Evolutionary conservation across 2,888 invertebrate species (phyloP).

Genomic region (Ormyrus rosae): DNA sequence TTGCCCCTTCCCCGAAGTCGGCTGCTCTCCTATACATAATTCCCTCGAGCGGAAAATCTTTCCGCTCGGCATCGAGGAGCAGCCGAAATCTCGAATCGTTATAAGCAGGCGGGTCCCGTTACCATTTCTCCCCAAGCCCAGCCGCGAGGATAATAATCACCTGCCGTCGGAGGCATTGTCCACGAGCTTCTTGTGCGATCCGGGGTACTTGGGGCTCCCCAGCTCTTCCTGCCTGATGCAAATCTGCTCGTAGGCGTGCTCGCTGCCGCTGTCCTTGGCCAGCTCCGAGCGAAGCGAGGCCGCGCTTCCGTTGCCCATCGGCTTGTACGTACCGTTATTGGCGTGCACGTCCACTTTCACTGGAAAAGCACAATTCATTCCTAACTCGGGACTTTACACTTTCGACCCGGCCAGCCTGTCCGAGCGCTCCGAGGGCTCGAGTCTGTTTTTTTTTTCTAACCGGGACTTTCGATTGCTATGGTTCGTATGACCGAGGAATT

Average conservation of each 20-base stretch:
- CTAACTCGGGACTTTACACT: too few relatives aligned
- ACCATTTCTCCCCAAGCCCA: too few relatives aligned
- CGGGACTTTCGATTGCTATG: too few relatives aligned
- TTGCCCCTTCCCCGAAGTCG: too few relatives aligned
- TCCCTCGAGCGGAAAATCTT: too few relatives aligned
- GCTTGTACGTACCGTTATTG: conserved; percentile 63
- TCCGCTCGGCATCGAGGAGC: too few relatives aligned
- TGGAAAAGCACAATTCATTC: conserved; percentile 70
- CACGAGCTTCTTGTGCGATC: conserved; percentile 39
- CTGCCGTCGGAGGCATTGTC: conserved; percentile 69
- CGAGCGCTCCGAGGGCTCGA: too few relatives aligned
- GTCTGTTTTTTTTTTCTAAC: too few relatives aligned
- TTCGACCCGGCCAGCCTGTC: too few relatives aligned
- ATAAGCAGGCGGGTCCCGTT: too few relatives aligned
- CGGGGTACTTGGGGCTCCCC: conserved; percentile 21
- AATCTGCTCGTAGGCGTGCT: conserved; percentile 74
- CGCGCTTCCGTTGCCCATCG: conserved; percentile 66
- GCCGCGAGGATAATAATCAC: conserved; percentile 56
- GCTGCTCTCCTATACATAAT: too few relatives aligned
- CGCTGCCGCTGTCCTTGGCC: conserved; percentile 65
- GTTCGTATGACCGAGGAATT: neutral
- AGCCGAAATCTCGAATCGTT: too few relatives aligned
- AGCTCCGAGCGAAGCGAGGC: conserved; percentile 54
- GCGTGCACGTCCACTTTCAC: conserved; percentile 91
- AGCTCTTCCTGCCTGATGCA: conserved; percentile 53